Evolutionary conservation across 2,888 invertebrate genomes (phyloP), one percentile per base, ranked within the genome.

Genomic region (Campoplex capitator): DNA sequence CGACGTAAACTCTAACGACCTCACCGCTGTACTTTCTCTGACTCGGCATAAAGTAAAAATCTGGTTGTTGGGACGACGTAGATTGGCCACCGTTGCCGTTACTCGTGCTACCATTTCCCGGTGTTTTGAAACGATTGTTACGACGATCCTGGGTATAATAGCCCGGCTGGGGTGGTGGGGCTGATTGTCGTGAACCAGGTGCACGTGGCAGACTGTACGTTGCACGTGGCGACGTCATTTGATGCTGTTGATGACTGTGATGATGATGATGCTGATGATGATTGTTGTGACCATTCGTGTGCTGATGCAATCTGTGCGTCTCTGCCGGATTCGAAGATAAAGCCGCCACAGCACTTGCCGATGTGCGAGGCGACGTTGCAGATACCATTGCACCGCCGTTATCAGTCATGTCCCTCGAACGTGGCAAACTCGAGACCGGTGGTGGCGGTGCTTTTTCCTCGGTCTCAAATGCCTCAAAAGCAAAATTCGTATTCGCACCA

Each of bases 1-100:
- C 97, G 54, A 98, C 97, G 93, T 97, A 98, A 62, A 98, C 97
- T 91, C 97, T 95, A 80, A 98, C 97, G 48, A 97, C 97, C 95
- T 98, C 98, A 90, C 98, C 98, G 92, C 98, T 98, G 95, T 98
- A 98, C 95, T 98, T 98, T 88, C 98, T 95, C 94, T 98, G 98
- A 88, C 98, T 98, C 70, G 98, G 98, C 98, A 98, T 98, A 94
- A 98, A 98, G 95, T 98, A 98, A 95, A 98, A 98, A 95, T 98
- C 98, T 0, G 98, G 97, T 91, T 97, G 97, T 23, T 95, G 94
- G 0, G 91, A 90, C 2, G 91, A 83, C 1, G 91, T 82, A 13
- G 91, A 89, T 32, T 91, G 90, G 13, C 90, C 88, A 0, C 78
- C 68, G 42, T 65, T 77, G 58, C 84, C 87, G 3, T 85, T 84